Evolutionary conservation across 2,888 invertebrate species (phyloP).

Genomic region (Troglohyphantes excavatus): DNA sequence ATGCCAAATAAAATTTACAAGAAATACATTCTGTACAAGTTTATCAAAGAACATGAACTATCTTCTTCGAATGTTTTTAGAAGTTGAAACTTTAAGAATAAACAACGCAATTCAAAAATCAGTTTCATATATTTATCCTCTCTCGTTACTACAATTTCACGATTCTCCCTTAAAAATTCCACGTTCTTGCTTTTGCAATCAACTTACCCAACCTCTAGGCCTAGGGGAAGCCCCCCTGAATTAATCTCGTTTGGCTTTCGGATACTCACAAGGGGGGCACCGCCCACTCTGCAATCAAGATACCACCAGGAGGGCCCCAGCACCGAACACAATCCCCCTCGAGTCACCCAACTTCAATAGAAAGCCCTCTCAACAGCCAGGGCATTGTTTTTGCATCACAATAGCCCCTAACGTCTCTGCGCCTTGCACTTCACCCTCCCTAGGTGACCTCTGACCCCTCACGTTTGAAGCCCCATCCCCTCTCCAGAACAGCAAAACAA

Average conservation of each 20-base stretch:
- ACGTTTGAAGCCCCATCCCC: slow-evolving; percentile 13
- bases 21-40: no score
- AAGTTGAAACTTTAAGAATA: no score
- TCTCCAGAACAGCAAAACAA: neutral
- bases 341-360: neutral
- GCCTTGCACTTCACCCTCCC: slow-evolving; percentile 13
- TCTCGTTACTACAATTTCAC: no score
- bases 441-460: slow-evolving; percentile 27
- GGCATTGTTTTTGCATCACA: slow-evolving; percentile 46
- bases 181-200: neutral
- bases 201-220: neutral
- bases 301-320: slow-evolving; percentile 15
- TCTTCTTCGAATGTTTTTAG: no score
- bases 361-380: neutral
- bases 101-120: no score
- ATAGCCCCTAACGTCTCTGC: slow-evolving; percentile 22
- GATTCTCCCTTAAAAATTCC: no score
- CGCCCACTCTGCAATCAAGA: slow-evolving; percentile 28
- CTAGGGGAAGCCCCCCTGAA: slow-evolving; percentile 1
- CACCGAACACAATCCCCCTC: neutral
- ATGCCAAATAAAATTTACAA: no score
- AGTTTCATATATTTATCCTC: no score
- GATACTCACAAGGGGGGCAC: neutral
- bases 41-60: no score
- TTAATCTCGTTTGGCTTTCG: slow-evolving; percentile 14